Conservation (phyloP, 2,888 invertebrate genomes). For the Scotopteryx bipunctaria region DNA sequence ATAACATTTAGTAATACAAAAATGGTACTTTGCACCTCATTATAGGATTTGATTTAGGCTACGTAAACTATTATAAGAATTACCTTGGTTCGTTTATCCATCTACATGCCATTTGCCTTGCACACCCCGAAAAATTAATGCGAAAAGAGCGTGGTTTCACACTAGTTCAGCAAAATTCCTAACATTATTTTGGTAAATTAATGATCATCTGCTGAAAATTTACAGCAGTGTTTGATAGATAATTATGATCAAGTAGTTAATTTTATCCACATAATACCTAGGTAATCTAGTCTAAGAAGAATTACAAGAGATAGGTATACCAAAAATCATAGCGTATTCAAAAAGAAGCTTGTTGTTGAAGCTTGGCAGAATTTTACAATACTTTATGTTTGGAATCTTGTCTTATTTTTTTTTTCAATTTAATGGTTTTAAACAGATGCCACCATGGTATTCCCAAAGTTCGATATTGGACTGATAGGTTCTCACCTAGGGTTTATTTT, state of each 20-base stretch:
- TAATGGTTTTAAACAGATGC: too few species aligned
- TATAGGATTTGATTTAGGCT: slow-evolving; percentile 49
- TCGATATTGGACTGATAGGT: too few species aligned
- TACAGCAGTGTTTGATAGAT: background rate
- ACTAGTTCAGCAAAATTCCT: background rate
- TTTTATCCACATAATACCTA: background rate
- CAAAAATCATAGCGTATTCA: background rate
- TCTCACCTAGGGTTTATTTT: too few species aligned
- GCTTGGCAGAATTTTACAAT: background rate
- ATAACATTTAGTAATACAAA: slow-evolving; percentile 55
- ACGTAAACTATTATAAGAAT: slow-evolving; percentile 35
- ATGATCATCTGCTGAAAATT: background rate
- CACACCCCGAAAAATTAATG: slow-evolving; percentile 4
- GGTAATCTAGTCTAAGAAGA: background rate
- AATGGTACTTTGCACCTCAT: slow-evolving; percentile 60
- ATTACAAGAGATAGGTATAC: background rate
- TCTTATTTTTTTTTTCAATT: too few species aligned
- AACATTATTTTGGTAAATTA: background rate
- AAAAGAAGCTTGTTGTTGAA: background rate
- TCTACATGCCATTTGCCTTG: slow-evolving; percentile 18
- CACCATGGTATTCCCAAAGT: too few species aligned
- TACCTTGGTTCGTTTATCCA: slow-evolving; percentile 49
- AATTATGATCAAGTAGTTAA: background rate
- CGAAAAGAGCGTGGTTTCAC: background rate
- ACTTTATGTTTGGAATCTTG: too few species aligned